Base-by-base conservation (phyloP, 2,113 vertebrate species). In the Serilophus lunatus region DNA sequence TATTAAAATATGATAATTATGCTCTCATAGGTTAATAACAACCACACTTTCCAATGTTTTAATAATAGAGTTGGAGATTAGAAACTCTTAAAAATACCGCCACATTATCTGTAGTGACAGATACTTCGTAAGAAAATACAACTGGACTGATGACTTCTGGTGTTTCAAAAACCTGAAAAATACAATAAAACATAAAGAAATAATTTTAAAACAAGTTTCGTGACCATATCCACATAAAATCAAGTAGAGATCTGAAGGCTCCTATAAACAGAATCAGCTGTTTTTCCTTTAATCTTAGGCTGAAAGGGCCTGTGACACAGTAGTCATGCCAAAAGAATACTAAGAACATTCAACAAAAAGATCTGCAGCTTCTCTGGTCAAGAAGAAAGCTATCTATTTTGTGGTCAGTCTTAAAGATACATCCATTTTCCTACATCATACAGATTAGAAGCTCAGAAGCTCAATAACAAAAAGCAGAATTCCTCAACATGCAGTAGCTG, bases 141-240 rank as follows among this genome's bases (percentile, higher is more conserved):
- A 91, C 76, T 33, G 80, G 54, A 86, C 40, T 38, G 23, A 97
- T 90, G 50, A 86, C 75, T 88, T 97, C 86, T 51, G 83, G 57
- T 9, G 25, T 93, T 92, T 72, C 72, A 90, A 95, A 91, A 59
- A 10, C 36, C 59, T 88, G 69, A 83, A 89, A 93, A 93, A 89
- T 13, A 31, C 63, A 85, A 72, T 13, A 53, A 72, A 82, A 12
- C 31, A 77, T 50, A 40, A 90, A 69, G 23, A 81, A 76, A 61
- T 45, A 44, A n/a, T 76, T 72, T 86, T 25, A 9, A 90, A 66
- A 86, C 42, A 85, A 69, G 42, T 71, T 82, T 82, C 18, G 74
- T 3, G 16, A 72, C 56, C 63, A 40, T 23, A 83, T 50, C 19
- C 35, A 63, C 54, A 77, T 71, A 88, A 82, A 78, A 64, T 44